Evolutionary conservation across 2,113 vertebrate genomes (phyloP).

Genomic region (Misgurnus anguillicaudatus): DNA sequence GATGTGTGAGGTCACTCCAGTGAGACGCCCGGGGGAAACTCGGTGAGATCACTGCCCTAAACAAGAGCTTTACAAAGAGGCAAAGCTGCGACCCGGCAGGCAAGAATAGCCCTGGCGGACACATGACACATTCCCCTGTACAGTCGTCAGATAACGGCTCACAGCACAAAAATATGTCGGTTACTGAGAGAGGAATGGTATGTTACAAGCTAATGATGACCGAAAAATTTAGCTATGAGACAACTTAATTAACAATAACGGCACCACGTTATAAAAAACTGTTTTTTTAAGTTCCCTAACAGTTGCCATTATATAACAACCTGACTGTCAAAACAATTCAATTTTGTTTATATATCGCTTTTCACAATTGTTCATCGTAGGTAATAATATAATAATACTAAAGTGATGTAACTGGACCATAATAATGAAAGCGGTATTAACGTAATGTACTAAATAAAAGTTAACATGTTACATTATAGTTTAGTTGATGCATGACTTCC

Average conservation of each 20-base stretch:
- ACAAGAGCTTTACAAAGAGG: constrained; percentile 41
- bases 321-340: no score
- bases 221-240: not conserved
- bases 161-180: not conserved
- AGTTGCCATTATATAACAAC: no score
- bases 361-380: no score
- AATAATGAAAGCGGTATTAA: no score
- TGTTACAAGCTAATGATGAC: not conserved
- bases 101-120: constrained; percentile 39
- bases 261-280: no score
- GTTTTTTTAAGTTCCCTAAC: no score
- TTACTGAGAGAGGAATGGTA: not conserved
- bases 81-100: not conserved
- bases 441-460: no score
- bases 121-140: constrained; percentile 43
- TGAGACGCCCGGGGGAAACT: constrained; percentile 27
- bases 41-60: constrained; percentile 43
- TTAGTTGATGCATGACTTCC: not conserved
- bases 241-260: not conserved
- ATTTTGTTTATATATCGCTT: no score
- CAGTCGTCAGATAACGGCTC: constrained; percentile 42
- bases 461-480: not conserved
- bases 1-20: constrained; percentile 27
- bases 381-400: no score
- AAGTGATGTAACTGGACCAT: no score